A percentile compares a stretch with the other conserved stretches of the same genome.
These are phyloP conservation scores for Centropyge bicolor DNA, from an alignment of 2,797 vertebrate species.

Conservation along the genomic window DNA sequence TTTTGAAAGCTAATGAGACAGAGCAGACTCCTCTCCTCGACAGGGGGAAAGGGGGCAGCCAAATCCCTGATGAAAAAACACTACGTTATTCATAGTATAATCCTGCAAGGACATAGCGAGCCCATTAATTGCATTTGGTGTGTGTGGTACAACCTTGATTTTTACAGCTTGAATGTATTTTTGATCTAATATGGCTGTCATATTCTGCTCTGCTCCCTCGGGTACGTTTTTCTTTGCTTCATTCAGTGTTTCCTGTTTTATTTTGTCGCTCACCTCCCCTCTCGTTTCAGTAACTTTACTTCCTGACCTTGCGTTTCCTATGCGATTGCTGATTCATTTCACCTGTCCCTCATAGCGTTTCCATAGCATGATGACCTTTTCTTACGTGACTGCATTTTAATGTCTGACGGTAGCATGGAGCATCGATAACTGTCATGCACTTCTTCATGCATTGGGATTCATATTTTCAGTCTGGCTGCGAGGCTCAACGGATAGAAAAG, in stretches of 20 bases:
- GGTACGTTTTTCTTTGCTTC: too few relatives aligned
- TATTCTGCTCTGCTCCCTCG: too few relatives aligned
- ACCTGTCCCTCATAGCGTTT: too few relatives aligned
- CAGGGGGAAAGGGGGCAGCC: conserved; percentile 28
- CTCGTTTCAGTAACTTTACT: too few relatives aligned
- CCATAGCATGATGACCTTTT: conserved; percentile 22
- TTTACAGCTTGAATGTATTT: background rate
- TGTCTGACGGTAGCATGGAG: conserved; percentile 1
- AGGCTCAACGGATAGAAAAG: background rate
- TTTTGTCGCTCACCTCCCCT: too few relatives aligned
- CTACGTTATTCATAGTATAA: conserved; percentile 31
- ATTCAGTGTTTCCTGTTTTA: too few relatives aligned
- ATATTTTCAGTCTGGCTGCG: background rate
- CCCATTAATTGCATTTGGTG: background rate
- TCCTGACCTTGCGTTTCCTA: too few relatives aligned
- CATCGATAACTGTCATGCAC: background rate
- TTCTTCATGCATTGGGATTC: background rate
- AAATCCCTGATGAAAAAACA: conserved; percentile 45
- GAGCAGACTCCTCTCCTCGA: conserved; percentile 49
- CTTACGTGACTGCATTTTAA: conserved; percentile 16
- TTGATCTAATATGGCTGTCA: conserved; percentile 4
- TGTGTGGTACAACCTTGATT: conserved; percentile 8
- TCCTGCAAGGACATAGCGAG: conserved; percentile 11
- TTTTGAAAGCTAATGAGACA: conserved; percentile 79
- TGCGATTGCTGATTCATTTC: too few relatives aligned